Base-by-base conservation (phyloP, 2,113 vertebrate genomes). In the Macrotus californicus region DNA sequence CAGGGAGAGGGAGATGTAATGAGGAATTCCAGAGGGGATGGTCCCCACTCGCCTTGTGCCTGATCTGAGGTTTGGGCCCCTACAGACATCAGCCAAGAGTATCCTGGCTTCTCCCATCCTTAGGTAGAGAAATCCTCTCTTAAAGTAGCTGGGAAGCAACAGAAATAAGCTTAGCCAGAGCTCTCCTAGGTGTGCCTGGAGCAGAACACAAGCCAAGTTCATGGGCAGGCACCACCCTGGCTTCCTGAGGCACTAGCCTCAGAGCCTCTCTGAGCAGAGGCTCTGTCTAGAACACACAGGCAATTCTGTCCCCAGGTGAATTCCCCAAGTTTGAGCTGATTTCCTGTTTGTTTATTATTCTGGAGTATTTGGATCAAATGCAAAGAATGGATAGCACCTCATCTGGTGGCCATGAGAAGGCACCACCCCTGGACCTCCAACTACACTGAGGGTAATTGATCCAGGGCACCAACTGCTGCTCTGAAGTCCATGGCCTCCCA, bases 1-100 rank as follows among this genome's bases (percentile, higher is more conserved):
- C 19, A 15, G 77, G 36, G 18, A 43, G 43, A n/a, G 6, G 41
- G 43, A 92, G 19, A 7, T 14, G 5, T 11, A 19, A 39, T 7
- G 43, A 14, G 11, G n/a, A 54, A 34, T 31, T 11, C 34, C 1
- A 1, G 43, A 54, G 7, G 1, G 3, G 1, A 16, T 9, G 10
- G 6, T 43, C 18, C 19, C 6, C 21, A 4, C 7, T 8, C 31
- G 11, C 18, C 5, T 16, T 13, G 34, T 14, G 50, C 31, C 59
- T 14, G 19, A 21, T 29, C 67, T 93, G 69, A 93, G 73, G 29
- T 46, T 46, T 70, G 72, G 4, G 12, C 43, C 36, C 43, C 66
- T 9, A 1, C 6, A 39, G 36, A 70, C 15, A 34, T 13, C 15
- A 16, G 52, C 19, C 43, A 6, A 75, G 36, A 46, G n/a, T 15